Conservation (phyloP, 1,140 invertebrate species). For the Coptotermes formosanus region DNA sequence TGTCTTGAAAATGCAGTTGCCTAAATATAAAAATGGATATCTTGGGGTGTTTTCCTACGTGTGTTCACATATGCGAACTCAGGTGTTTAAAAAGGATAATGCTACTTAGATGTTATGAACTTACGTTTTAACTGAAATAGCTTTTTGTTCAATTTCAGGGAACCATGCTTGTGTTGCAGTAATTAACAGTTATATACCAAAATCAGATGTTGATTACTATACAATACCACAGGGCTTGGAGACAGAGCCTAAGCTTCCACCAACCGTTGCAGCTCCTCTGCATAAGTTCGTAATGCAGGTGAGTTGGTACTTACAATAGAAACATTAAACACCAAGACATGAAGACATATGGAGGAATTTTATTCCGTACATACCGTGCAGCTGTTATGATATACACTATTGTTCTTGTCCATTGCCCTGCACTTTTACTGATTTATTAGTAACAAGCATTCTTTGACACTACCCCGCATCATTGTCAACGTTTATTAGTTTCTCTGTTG, state of each 20-base stretch:
- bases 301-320: constrained; percentile 33
- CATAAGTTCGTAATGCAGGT: constrained; percentile 85
- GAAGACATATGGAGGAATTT: no score
- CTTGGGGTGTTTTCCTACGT: no score
- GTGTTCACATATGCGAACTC: background rate
- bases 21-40: no score
- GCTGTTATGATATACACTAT: no score
- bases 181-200: constrained; percentile 93
- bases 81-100: constrained; percentile 30
- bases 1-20: no score
- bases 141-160: constrained; percentile 43
- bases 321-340: no score
- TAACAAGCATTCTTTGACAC: no score
- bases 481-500: no score
- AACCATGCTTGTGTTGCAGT: constrained; percentile 78
- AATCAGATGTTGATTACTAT: constrained; percentile 82
- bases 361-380: no score
- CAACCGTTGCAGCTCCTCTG: constrained; percentile 69
- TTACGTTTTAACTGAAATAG: constrained; percentile 18
- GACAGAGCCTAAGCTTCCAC: constrained; percentile 73
- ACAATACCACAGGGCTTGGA: constrained; percentile 76
- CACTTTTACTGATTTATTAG: no score
- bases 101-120: constrained; percentile 32
- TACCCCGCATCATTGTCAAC: no score
- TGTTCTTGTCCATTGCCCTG: no score